These are phyloP conservation scores for Melopsittacus undulatus DNA, from an alignment of 2,797 vertebrate genomes.

Conservation along the genomic window DNA sequence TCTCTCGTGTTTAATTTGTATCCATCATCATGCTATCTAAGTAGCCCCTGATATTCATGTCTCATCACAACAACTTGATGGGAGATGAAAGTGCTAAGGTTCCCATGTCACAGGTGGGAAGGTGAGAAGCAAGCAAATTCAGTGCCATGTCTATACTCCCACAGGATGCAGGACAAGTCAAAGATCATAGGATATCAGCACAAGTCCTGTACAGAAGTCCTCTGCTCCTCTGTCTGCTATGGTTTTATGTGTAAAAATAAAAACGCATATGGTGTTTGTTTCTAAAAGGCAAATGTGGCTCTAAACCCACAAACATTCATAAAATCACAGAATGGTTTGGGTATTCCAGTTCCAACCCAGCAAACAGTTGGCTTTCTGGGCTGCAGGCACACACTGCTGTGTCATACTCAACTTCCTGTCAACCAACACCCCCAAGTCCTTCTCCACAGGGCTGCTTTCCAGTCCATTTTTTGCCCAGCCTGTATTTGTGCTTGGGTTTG, in stretches of 20 bases:
- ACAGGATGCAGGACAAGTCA: background rate
- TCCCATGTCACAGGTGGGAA: background rate
- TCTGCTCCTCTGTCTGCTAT: background rate
- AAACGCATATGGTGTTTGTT: background rate
- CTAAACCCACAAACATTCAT: background rate
- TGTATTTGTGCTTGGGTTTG: background rate
- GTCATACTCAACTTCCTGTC: background rate
- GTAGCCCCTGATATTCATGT: fast-evolving
- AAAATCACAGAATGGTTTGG: background rate
- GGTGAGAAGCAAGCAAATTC: background rate
- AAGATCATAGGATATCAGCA: background rate
- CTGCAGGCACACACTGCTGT: background rate
- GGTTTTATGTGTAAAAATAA: background rate
- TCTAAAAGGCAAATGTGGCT: background rate
- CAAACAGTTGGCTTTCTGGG: background rate
- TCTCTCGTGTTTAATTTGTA: background rate
- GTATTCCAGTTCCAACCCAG: background rate
- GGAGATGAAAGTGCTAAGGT: background rate
- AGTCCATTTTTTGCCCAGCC: background rate
- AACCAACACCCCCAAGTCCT: background rate
- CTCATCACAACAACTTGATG: fast-evolving
- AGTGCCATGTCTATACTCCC: background rate
- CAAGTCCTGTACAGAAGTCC: background rate
- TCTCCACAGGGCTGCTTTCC: background rate
- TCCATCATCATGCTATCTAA: background rate